phyloP scores from a whole-genome alignment of 2,888 invertebrate species.

The Syrista parreyssii region DNA sequence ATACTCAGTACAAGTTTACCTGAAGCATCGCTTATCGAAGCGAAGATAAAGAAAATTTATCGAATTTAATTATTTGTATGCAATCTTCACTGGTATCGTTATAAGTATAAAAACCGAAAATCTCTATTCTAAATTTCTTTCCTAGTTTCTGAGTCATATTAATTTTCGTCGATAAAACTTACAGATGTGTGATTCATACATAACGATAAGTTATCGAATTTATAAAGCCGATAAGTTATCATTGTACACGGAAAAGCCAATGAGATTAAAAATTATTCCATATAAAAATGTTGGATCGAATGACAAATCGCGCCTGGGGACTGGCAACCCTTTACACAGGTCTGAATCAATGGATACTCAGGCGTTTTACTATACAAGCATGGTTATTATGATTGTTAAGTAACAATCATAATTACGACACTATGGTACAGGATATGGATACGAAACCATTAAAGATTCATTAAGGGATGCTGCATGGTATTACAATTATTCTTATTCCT shows the following conservation, averaged over 20 bases:
- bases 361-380: neutral
- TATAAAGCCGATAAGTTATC: neutral
- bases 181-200: neutral
- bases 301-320: neutral
- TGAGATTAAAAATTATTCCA: neutral
- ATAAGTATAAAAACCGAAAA: neutral
- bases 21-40: neutral
- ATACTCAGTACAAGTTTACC: neutral
- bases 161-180: neutral
- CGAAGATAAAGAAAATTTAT: neutral
- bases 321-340: neutral
- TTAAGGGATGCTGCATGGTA: neutral
- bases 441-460: neutral
- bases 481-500: neutral
- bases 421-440: neutral
- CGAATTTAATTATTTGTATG: neutral
- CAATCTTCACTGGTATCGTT: neutral
- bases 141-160: neutral
- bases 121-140: neutral
- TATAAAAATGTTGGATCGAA: neutral
- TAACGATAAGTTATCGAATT: neutral
- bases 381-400: neutral
- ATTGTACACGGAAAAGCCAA: neutral
- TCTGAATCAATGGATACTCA: neutral
- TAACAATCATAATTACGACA: neutral